Percentiles rank a stretch among this genome's conserved stretches.
Conservation (phyloP, 2,797 vertebrate genomes). For the Chelidonichthys spinosus region DNA sequence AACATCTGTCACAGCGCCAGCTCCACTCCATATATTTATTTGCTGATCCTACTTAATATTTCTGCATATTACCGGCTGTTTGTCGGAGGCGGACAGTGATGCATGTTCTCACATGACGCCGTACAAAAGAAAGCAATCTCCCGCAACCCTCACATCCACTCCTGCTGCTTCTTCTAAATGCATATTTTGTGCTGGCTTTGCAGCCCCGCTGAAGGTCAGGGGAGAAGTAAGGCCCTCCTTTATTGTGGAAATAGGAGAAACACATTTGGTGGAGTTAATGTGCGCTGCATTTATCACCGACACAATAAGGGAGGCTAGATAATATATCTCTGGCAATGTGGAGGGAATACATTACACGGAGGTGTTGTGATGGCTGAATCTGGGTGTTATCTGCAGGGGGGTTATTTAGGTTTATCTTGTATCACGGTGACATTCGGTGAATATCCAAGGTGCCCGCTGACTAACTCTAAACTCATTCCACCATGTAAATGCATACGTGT, state of each 20-base stretch:
- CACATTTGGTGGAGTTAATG: constrained; percentile 78
- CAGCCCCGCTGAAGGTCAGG: constrained; percentile 86
- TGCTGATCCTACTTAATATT: constrained; percentile 88
- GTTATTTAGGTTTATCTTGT: constrained; percentile 74
- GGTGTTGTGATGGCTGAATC: constrained; percentile 70
- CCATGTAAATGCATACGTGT: constrained; percentile 57
- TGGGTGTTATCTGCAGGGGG: constrained; percentile 59
- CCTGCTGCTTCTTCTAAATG: constrained; percentile 84
- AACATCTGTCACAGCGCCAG: constrained; percentile 78
- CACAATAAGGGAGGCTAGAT: constrained; percentile 76
- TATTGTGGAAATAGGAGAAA: constrained; percentile 82
- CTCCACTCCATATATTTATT: constrained; percentile 83
- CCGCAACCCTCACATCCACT: constrained; percentile 73
- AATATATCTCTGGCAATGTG: constrained; percentile 76
- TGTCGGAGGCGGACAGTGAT: constrained; percentile 87
- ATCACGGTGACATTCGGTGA: constrained; percentile 67
- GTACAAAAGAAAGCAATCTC: constrained; percentile 87
- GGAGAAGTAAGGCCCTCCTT: constrained; percentile 74
- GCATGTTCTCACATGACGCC: constrained; percentile 81
- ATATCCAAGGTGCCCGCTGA: constrained; percentile 72
- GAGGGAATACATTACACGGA: constrained; percentile 68
- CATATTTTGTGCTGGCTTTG: constrained; percentile 88
- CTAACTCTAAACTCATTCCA: constrained; percentile 62
- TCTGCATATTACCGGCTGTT: constrained; percentile 84
- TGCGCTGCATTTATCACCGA: constrained; percentile 82